Conservation (phyloP, 53 echinoderm and acorn worm genomes). For the Crossaster papposus region DNA sequence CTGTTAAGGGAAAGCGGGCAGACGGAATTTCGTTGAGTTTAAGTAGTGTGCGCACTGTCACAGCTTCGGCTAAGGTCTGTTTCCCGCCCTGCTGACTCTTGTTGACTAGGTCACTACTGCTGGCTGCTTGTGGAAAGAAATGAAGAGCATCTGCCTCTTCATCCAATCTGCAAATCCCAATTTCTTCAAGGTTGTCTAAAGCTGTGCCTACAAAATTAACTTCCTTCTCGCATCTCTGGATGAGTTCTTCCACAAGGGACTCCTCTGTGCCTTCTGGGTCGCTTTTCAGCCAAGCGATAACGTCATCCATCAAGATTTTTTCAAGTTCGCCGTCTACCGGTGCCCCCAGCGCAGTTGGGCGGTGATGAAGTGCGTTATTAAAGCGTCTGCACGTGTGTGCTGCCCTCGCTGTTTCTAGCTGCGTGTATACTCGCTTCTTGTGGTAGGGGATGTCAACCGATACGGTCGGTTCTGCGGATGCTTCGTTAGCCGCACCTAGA, state of each 20-base stretch:
- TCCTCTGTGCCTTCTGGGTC: constrained; percentile 29
- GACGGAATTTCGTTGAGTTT: neutral
- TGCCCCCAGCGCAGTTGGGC: neutral
- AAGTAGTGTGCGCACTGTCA: neutral
- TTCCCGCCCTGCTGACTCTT: neutral
- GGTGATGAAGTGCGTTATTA: neutral
- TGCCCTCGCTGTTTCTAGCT: neutral
- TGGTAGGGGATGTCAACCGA: constrained; percentile 1
- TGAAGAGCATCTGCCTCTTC: neutral
- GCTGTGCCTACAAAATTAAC: neutral
- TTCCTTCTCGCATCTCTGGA: constrained; percentile 1
- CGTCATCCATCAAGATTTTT: neutral
- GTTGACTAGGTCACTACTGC: neutral
- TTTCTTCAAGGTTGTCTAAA: neutral
- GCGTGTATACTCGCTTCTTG: constrained; percentile 34
- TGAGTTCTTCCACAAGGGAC: neutral
- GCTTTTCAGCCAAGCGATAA: constrained; percentile 7
- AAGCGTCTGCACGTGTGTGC: neutral
- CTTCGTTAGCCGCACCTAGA: neutral
- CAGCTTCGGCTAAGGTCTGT: neutral
- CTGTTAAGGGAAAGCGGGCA: neutral
- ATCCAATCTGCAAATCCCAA: neutral
- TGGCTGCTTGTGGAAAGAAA: neutral
- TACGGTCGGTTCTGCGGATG: neutral
- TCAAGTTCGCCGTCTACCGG: constrained; percentile 3